Conservation (phyloP, 2,888 invertebrate species). For the Ophion ventricosus region DNA sequence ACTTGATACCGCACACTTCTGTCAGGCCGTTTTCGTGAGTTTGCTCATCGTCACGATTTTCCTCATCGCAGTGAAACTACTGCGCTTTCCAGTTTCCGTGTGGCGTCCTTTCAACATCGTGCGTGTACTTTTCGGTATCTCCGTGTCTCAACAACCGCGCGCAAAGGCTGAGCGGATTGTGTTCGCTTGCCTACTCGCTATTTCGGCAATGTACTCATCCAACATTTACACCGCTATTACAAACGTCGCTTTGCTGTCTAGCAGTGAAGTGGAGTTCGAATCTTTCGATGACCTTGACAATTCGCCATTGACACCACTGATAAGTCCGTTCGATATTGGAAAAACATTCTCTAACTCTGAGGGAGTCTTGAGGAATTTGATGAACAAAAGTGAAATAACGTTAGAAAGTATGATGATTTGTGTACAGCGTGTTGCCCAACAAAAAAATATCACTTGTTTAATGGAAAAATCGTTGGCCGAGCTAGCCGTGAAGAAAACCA, state of each 20-base stretch:
- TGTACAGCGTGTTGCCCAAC: not conserved
- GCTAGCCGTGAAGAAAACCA: not conserved
- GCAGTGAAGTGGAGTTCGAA: slow-evolving; percentile 29
- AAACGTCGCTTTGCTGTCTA: slow-evolving; percentile 28
- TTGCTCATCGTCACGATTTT: slow-evolving; percentile 36
- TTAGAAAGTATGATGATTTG: slow-evolving; percentile 4
- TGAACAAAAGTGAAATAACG: slow-evolving; percentile 22
- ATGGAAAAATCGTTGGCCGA: slow-evolving; percentile 24
- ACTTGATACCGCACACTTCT: not conserved
- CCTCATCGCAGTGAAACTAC: not conserved
- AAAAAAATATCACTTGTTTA: too few relatives aligned
- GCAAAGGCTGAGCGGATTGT: slow-evolving; percentile 54
- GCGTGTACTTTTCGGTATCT: slow-evolving; percentile 35
- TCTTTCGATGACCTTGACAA: slow-evolving; percentile 60
- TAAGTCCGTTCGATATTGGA: slow-evolving; percentile 20
- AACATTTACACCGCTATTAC: slow-evolving; percentile 62
- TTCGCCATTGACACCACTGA: slow-evolving; percentile 57
- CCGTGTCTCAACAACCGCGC: slow-evolving; percentile 22
- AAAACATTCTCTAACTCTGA: slow-evolving; percentile 43
- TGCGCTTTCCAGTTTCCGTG: slow-evolving; percentile 49
- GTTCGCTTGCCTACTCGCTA: slow-evolving; percentile 44
- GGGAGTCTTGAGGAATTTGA: slow-evolving; percentile 24
- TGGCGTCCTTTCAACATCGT: too few relatives aligned
- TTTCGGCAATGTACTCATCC: slow-evolving; percentile 43
- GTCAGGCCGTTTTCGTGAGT: slow-evolving; percentile 10